Evolutionary conservation across 2,113 vertebrate genomes (phyloP).

Genomic region (Craseonycteris thonglongyai): DNA sequence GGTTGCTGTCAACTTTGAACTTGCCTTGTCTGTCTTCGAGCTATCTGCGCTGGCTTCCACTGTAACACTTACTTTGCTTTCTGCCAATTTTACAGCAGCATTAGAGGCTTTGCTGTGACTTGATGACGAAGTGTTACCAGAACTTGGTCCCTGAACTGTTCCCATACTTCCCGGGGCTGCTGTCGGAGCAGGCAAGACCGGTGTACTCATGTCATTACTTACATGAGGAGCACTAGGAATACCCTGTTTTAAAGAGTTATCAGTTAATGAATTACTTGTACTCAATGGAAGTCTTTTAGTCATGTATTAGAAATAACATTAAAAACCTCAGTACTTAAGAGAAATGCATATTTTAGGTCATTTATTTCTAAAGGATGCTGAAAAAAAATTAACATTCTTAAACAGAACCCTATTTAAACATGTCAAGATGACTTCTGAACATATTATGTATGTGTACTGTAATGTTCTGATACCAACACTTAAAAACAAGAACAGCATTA

Average conservation of each 20-base stretch:
- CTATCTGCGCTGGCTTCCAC: constrained; percentile 92
- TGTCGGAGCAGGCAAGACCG: constrained; percentile 81
- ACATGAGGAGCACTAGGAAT: constrained; percentile 79
- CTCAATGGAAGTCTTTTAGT: not conserved
- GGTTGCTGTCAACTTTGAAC: constrained; percentile 66
- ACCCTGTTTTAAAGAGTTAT: constrained; percentile 83
- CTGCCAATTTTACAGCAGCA: constrained; percentile 80
- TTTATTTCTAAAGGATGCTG: not conserved
- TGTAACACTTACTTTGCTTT: constrained; percentile 81
- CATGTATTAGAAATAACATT: constrained; percentile 14
- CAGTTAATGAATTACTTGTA: constrained; percentile 44
- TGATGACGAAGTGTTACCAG: constrained; percentile 83
- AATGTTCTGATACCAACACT: not conserved
- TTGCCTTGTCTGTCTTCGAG: constrained; percentile 97
- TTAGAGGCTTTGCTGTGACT: constrained; percentile 81
- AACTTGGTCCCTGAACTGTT: constrained; percentile 79
- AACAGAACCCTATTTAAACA: not conserved
- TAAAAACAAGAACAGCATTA: not conserved
- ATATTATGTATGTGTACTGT: not conserved
- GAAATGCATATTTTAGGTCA: not conserved
- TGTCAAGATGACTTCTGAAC: not conserved
- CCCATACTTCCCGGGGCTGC: constrained; percentile 77
- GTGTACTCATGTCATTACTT: constrained; percentile 79
- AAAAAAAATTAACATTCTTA: constrained; percentile 23
- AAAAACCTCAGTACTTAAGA: not conserved